Conservation (phyloP, 1,140 invertebrate species). For the Triops cancriformis region DNA sequence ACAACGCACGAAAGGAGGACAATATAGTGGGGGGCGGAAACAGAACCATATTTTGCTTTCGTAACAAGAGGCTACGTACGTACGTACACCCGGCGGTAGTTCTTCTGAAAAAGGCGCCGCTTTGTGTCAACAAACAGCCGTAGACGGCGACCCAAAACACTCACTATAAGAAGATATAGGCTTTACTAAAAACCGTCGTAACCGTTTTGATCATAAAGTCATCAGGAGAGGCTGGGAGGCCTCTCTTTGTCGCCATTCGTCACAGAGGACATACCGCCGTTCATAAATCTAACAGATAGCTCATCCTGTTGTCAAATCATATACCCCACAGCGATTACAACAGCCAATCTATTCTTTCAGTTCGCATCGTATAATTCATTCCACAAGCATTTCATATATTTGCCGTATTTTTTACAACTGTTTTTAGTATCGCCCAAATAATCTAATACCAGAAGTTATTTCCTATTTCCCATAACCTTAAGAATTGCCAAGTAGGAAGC, state of each 20-base stretch:
- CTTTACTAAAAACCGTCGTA: neutral
- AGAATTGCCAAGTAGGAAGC: too few species aligned
- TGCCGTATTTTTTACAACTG: too few species aligned
- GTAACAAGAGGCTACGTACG: neutral
- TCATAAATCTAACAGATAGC: neutral
- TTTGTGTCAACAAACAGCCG: slow-evolving; percentile 4
- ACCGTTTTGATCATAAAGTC: slow-evolving; percentile 7
- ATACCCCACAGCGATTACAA: too few species aligned
- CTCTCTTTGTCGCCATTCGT: neutral
- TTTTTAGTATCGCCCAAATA: too few species aligned
- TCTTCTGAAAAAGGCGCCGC: neutral
- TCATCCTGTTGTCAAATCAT: neutral
- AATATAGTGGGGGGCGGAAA: too few species aligned
- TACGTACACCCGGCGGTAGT: neutral
- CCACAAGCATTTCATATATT: too few species aligned
- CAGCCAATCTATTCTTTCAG: too few species aligned
- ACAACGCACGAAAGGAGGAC: too few species aligned
- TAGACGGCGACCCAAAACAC: neutral
- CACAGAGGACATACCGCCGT: neutral
- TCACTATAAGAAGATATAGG: neutral
- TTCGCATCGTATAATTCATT: too few species aligned
- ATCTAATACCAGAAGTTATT: too few species aligned
- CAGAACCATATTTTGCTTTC: too few species aligned
- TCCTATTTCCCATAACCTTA: too few species aligned
- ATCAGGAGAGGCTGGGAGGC: neutral